Conservation (phyloP, 2,113 vertebrate genomes). For the Pipra filicauda region DNA sequence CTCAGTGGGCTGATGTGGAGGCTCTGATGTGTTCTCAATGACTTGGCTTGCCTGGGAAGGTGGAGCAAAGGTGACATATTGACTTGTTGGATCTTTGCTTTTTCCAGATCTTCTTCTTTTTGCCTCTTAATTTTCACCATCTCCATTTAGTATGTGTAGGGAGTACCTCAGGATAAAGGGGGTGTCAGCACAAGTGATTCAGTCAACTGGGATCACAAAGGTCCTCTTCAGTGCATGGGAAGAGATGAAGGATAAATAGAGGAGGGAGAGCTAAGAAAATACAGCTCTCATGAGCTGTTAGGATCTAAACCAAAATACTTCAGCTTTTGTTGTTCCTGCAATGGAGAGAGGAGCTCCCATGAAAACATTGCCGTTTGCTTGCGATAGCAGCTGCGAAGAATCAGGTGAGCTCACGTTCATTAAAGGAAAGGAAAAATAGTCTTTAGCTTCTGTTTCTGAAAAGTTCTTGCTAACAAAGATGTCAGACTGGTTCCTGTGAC, state of each 20-base stretch:
- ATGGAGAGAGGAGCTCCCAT: background rate
- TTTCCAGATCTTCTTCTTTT: background rate
- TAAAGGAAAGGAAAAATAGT: background rate
- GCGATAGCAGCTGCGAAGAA: background rate
- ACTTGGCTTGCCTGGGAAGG: background rate
- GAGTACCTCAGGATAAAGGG: background rate
- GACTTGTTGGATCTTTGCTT: background rate
- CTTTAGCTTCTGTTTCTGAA: background rate
- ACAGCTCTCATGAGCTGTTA: background rate
- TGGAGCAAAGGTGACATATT: background rate
- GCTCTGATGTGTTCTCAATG: background rate
- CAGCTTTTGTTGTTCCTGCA: background rate
- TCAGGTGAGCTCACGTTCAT: background rate
- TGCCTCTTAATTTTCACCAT: background rate
- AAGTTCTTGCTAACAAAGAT: accelerated
- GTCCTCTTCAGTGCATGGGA: background rate
- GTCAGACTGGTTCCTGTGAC: background rate
- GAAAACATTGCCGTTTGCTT: background rate
- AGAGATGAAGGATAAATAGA: background rate
- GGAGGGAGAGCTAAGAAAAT: background rate
- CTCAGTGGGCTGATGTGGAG: background rate
- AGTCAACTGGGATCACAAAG: background rate
- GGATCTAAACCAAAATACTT: background rate
- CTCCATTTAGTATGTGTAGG: background rate
- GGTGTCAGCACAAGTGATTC: background rate